Evolutionary conservation across 1,140 invertebrate species (phyloP), one percentile per base, ranked within the genome.

Genomic region (Maconellicoccus hirsutus): DNA sequence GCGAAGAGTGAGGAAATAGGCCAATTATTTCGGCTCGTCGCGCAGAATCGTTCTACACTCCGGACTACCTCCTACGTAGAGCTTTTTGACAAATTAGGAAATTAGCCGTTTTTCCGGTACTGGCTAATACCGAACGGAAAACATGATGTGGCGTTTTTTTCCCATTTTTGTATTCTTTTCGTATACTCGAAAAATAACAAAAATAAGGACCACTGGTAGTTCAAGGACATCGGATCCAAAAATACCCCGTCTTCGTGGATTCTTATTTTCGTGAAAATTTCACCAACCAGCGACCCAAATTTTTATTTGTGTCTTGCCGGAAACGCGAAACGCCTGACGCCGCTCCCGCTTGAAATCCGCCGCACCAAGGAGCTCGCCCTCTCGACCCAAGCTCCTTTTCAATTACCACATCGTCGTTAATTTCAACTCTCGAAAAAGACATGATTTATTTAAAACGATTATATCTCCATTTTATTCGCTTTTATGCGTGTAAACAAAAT

Each of bases 21-120:
- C 61, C 61, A 66, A 66, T 66, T 66, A 66, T 66, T 66, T 66
- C 61, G 61, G 61, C 61, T 66, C 61, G 61, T 66, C 61, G 61
- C 61, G 61, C 61, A 66, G 61, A 66, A 66, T 66, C 61, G 61
- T 19, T 26, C 22, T 19, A 66, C n/a, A n/a, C 61, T 16, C 61
- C 61, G 16, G 10, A 4, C 22, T 22, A 6, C 61, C 22, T 3
- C 10, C 61, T 23, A 23, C 61, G 61, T 23, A 59, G 25, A 66
- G 25, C 61, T 66, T 66, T 66, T 66, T 66, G 61, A 66, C 61
- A 66, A 66, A 66, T 66, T 66, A 66, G 61, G 25, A 66, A 66
- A 66, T 66, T 66, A 66, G 61, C 19, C 61, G 25, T 66, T 66
- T 66, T 66, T 66, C 61, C 61, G 61, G 61, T 26, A 66, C 12